Conservation (phyloP, 1,140 invertebrate genomes). For the Drosophila pachea region DNA sequence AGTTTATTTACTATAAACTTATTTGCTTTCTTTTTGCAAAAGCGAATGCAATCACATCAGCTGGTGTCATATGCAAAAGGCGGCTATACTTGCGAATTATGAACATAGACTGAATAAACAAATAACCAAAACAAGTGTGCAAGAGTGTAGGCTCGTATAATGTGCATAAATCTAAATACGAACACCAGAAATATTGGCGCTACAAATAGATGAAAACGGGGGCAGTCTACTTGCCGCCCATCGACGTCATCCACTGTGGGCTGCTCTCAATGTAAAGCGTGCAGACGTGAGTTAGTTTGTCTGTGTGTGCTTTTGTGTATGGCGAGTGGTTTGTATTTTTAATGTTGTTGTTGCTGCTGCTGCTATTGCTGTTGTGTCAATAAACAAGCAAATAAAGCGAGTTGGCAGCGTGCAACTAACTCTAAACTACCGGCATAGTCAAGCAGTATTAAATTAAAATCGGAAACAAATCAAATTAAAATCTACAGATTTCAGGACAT, state of each 20-base stretch:
- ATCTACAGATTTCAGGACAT: slow-evolving; percentile 1
- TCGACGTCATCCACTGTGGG: slow-evolving; percentile 29
- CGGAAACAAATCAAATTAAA: neutral
- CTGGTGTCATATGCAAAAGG: neutral
- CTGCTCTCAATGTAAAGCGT: slow-evolving; percentile 33
- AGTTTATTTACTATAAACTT: too few relatives aligned
- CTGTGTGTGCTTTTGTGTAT: neutral
- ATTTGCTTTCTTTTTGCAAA: neutral
- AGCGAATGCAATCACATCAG: neutral
- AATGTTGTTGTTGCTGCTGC: slow-evolving; percentile 15
- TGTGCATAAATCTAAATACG: slow-evolving; percentile 22
- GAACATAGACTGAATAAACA: neutral
- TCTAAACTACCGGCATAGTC: neutral
- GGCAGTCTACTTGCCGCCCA: slow-evolving; percentile 57
- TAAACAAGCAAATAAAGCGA: slow-evolving; percentile 25
- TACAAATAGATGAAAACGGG: slow-evolving; percentile 23
- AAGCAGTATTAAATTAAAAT: neutral
- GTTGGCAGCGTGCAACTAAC: slow-evolving; percentile 1
- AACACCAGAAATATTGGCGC: slow-evolving; percentile 17
- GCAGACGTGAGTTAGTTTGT: neutral
- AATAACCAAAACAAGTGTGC: neutral
- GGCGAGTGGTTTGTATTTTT: slow-evolving; percentile 8
- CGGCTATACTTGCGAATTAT: neutral
- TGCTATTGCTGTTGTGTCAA: slow-evolving; percentile 9
- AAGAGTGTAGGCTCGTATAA: slow-evolving; percentile 28